Evolutionary conservation across 2,888 invertebrate genomes (phyloP).

Genomic region (Clepsis dumicolana): DNA sequence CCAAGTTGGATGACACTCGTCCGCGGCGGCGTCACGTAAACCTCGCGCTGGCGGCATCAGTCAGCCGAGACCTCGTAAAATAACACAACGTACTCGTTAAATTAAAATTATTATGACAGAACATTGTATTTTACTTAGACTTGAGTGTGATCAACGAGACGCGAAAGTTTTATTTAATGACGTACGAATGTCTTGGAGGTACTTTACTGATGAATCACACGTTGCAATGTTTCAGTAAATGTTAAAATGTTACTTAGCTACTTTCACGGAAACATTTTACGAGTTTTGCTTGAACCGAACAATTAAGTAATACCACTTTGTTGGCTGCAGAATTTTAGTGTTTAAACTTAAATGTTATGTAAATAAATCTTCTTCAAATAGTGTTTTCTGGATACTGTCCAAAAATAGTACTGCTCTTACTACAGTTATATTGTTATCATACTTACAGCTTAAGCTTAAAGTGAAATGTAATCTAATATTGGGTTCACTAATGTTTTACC

Average conservation of each 20-base stretch:
- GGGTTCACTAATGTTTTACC: too few relatives aligned
- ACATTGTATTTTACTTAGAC: conserved; percentile 52
- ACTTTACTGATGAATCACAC: neutral
- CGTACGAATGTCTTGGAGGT: neutral
- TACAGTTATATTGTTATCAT: neutral
- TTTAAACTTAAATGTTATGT: neutral
- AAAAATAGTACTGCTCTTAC: neutral
- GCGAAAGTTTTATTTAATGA: conserved; percentile 32
- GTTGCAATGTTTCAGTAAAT: conserved; percentile 9
- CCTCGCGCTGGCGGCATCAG: conserved; percentile 23
- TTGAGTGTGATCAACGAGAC: conserved; percentile 7
- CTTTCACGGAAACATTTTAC: neutral
- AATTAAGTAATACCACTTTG: neutral
- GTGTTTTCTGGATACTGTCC: neutral
- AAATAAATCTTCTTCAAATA: neutral
- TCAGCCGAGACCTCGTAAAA: conserved; percentile 54
- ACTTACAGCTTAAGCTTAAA: neutral
- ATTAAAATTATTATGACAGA: conserved; percentile 54
- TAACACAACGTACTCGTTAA: conserved; percentile 56
- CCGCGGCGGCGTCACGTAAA: conserved; percentile 54
- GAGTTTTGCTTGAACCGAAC: neutral
- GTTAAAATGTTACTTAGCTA: neutral
- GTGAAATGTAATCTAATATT: too few relatives aligned
- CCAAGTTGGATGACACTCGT: conserved; percentile 64
- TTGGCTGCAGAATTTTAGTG: neutral